phyloP scores from a whole-genome alignment of 2,888 invertebrate species.

The Onthophagus sagittarius region DNA sequence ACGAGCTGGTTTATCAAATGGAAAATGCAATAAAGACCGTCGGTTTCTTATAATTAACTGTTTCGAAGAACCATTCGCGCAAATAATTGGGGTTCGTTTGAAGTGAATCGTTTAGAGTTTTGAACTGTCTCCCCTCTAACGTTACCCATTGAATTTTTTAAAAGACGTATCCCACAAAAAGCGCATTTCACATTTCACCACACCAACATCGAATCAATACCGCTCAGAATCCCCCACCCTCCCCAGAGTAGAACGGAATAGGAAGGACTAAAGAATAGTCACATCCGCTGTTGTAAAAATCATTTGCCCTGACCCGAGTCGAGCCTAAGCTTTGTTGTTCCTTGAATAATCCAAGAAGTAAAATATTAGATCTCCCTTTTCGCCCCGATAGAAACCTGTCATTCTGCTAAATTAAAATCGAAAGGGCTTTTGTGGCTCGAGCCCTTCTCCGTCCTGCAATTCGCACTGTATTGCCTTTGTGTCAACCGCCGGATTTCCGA shows the following conservation, averaged over 20 bases:
- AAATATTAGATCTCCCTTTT: not conserved
- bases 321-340: constrained; percentile 19
- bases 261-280: constrained; percentile 13
- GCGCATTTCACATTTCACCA: constrained; percentile 13
- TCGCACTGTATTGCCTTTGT: constrained; percentile 10
- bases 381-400: not conserved
- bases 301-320: constrained; percentile 19
- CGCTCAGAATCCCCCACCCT: not conserved
- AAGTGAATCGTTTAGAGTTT: not conserved
- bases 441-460: not conserved
- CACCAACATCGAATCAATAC: constrained; percentile 7
- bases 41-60: not conserved
- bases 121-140: not conserved
- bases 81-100: not conserved
- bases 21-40: not conserved
- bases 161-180: constrained; percentile 4
- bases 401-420: not conserved
- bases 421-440: not conserved
- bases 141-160: constrained; percentile 3
- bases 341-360: constrained; percentile 12
- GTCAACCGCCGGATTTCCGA: not conserved
- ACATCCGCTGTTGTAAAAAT: constrained; percentile 13
- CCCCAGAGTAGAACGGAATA: too few relatives aligned
- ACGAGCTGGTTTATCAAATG: not conserved
- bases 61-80: not conserved